Percentiles rank a stretch among this genome's conserved stretches.
Evolutionary conservation across 92 coral and sea anemone species (phyloP).

Genomic region (Phenganax stokvisi): DNA sequence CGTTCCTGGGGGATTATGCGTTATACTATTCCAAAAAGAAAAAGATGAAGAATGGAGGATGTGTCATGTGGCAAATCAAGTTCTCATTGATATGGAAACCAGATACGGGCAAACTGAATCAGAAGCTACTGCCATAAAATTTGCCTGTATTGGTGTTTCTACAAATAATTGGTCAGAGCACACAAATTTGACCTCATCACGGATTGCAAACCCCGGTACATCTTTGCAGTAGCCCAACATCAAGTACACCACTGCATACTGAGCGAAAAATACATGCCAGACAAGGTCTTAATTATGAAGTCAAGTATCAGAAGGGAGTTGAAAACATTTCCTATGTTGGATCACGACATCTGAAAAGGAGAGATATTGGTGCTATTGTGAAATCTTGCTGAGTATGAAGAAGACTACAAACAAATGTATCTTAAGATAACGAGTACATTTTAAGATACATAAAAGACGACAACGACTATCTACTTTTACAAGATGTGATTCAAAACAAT

Average conservation of each 20-base stretch:
- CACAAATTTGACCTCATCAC: neutral
- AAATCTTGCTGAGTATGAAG: neutral
- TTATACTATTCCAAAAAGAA: neutral
- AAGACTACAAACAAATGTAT: neutral
- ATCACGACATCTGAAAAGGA: neutral
- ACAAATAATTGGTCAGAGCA: neutral
- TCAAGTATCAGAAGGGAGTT: neutral
- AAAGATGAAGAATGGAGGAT: conserved; percentile 4
- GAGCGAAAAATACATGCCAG: neutral
- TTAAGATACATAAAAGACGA: neutral
- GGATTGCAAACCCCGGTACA: neutral
- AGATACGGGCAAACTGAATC: conserved; percentile 22
- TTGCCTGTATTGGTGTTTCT: conserved; percentile 4
- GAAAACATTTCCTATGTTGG: neutral
- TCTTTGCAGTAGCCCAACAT: neutral
- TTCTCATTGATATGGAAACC: conserved; percentile 3
- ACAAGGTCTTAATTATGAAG: neutral
- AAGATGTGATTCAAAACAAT: neutral
- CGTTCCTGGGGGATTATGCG: conserved; percentile 10
- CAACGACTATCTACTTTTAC: neutral
- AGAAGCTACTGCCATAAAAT: conserved; percentile 16
- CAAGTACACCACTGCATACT: neutral
- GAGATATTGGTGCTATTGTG: neutral
- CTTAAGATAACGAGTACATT: neutral
- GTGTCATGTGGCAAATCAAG: conserved; percentile 14